Base-by-base conservation (phyloP, 2,113 vertebrate species). In the Xiphophorus couchianus region DNA sequence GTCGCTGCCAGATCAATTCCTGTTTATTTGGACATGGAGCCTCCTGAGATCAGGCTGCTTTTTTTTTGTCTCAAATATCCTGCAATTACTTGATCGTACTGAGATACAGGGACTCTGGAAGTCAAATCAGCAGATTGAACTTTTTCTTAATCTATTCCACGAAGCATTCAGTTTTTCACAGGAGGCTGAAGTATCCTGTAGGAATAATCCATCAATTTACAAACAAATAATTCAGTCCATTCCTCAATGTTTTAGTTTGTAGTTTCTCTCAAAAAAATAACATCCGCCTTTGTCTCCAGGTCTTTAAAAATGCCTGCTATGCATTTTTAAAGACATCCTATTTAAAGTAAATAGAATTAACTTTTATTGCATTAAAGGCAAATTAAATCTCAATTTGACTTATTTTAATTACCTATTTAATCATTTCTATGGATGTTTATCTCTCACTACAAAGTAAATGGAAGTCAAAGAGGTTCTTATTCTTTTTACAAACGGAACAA, bases 61-160 rank as follows among this genome's bases (percentile, higher is more conserved):
- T 70, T 12, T 12, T 63, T 64, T 69, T 58, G 58, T 70, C 30
- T 54, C 13, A 25, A 54, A 37, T 51, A 70, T 28, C 33, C 58
- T 51, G 33, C 25, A n/a, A 4, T 25, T 35, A 27, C 33, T 29
- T 62, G 33, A 62, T 39, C 27, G 11, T 3, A 39, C 5, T 69
- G 67, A 58, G 17, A 69, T 58, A 19, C 27, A 15, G 30, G 44
- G 29, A 69, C 12, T 30, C 19, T 30, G 13, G 17, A 33, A 10
- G 25, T 8, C 29, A 69, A 69, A 15, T 51, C 42, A 69, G 42
- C 44, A 54, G 44, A 22, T 69, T 48, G 66, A 31, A 22, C 19
- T 48, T 3, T 35, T 51, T 51, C 17, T 51, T 51, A 6, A 22
- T 8, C 48, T 35, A 14, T 33, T 69, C 30, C 44, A 58, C 29